Base-by-base conservation (phyloP, 2,888 invertebrate species). In the Andrena trimmerana region DNA sequence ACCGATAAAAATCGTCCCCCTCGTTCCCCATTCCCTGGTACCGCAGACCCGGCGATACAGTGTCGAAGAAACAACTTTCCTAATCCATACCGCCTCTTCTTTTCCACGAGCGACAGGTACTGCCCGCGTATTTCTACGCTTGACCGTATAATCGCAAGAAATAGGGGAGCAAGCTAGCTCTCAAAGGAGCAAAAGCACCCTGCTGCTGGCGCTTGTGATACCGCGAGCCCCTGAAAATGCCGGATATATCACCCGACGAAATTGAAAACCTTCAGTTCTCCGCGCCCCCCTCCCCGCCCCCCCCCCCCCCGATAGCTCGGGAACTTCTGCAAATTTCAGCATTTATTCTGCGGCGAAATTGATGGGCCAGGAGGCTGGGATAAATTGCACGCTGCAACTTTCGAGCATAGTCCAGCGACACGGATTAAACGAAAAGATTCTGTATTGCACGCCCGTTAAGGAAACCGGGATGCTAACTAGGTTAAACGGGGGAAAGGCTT, bases 301-400 rank as follows among this genome's bases (percentile, higher is more conserved):
- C 16, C 42, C 29, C 20, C 6, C 36, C 31, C 13, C 13, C 67
- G 33, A 79, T 79, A n/a, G 72, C 80, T 20, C 31, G 24, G 59
- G 72, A 81, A 81, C 31, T 66, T 74, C 69, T 59, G 69, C 69
- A 63, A 81, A 81, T 81, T 80, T 81, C 81, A 69, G 59, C 74
- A 74, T 74, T 81, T 65, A 81, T 80, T 68, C 81, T 59, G 57
- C 20, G 50, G 31, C 29, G 78, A 33, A 79, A 75, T 71, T 74
- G 81, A 86, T 81, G 77, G 75, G 63, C 60, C 57, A 67, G 69
- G 48, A 71, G 57, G 42, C 4, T 31, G 24, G 52, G 74, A 74
- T 81, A 73, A 81, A 83, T 76, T 67, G 68, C 57, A 31, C 62
- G 33, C 29, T 10, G 33, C 8, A 60, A 70, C 52, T 65, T 27